Evolutionary conservation across 2,888 invertebrate species (phyloP).

Genomic region (Cheilosia urbana): DNA sequence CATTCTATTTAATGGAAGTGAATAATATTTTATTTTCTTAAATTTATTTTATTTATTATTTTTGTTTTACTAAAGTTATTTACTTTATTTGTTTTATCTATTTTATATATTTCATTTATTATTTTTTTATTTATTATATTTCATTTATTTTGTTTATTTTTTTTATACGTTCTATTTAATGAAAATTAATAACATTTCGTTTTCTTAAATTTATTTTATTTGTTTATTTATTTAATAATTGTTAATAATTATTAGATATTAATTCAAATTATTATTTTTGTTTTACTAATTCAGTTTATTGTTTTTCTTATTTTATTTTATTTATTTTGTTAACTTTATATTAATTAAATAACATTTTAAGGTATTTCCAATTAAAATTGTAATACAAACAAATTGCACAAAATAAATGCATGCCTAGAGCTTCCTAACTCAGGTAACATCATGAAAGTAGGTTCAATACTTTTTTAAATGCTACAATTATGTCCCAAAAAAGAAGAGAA

Average conservation of each 20-base stretch:
- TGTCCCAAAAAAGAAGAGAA: too few relatives aligned
- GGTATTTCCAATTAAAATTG: too few relatives aligned
- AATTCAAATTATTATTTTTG: too few relatives aligned
- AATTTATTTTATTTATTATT: background rate
- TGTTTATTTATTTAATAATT: background rate
- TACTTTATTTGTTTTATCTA: background rate
- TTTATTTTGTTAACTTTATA: background rate
- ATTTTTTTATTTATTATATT: too few relatives aligned
- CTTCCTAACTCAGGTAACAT: too few relatives aligned
- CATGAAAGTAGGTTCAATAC: too few relatives aligned
- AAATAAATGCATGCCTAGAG: too few relatives aligned
- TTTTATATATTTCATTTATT: background rate
- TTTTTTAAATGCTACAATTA: too few relatives aligned
- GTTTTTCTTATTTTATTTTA: background rate
- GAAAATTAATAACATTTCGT: too few relatives aligned
- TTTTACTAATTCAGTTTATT: background rate
- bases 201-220: background rate
- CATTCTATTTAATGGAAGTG: background rate
- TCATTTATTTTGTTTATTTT: background rate
- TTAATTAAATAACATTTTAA: too few relatives aligned
- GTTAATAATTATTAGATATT: too few relatives aligned
- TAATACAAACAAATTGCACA: too few relatives aligned
- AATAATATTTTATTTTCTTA: background rate
- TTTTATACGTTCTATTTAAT: background rate
- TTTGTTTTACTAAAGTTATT: background rate